Percentiles rank a stretch among this genome's conserved stretches.
Conservation (phyloP, 1,140 invertebrate species). For the Oreohelix idahoensis region DNA sequence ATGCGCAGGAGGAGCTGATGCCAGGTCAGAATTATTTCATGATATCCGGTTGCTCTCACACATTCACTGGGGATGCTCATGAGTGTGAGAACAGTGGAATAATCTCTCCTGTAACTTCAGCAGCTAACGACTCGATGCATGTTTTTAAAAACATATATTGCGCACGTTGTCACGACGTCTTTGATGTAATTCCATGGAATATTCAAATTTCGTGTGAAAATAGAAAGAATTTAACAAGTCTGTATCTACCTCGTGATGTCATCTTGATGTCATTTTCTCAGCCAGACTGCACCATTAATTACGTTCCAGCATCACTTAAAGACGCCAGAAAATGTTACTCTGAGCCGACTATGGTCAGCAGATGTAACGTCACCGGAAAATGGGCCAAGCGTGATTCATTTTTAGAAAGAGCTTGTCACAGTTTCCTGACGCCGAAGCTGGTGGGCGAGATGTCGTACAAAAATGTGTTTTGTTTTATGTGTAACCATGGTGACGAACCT, state of each 20-base stretch:
- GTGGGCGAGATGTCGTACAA: background rate
- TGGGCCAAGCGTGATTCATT: slow-evolving; percentile 28
- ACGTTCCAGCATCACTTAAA: background rate
- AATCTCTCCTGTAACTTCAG: slow-evolving; percentile 3
- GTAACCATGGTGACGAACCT: slow-evolving; percentile 21
- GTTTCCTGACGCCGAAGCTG: slow-evolving; percentile 18
- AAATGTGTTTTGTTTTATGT: slow-evolving; percentile 31
- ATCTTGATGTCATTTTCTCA: background rate
- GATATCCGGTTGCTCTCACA: background rate
- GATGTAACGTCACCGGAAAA: slow-evolving; percentile 13
- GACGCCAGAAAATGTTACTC: background rate
- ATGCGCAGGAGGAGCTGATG: background rate
- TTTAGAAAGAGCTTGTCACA: slow-evolving; percentile 11
- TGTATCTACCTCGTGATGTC: background rate
- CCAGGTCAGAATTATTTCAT: slow-evolving; percentile 7
- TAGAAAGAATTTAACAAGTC: background rate
- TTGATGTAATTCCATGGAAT: slow-evolving; percentile 19
- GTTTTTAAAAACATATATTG: slow-evolving; percentile 9
- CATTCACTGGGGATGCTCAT: background rate
- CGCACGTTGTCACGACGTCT: slow-evolving; percentile 16
- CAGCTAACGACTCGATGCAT: background rate
- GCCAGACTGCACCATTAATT: background rate
- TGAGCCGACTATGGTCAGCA: background rate
- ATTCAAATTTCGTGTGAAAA: slow-evolving; percentile 1
- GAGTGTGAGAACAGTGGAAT: background rate